These are phyloP conservation scores for Eulimnadia texana DNA, from an alignment of 1,140 invertebrate species.

Conservation along the genomic window DNA sequence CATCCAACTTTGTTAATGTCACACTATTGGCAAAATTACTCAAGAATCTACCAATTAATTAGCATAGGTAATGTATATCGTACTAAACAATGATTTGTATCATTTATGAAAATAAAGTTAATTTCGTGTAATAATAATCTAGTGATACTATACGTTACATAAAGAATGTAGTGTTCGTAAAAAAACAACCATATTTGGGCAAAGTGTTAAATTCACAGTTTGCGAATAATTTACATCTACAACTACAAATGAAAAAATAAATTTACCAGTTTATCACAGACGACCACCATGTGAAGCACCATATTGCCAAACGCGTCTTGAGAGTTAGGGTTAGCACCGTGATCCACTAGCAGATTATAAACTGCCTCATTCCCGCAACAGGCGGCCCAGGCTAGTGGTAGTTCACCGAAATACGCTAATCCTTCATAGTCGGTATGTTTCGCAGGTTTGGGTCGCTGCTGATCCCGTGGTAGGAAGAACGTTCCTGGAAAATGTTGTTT, in stretches of 20 bases:
- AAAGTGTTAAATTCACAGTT: too few species aligned
- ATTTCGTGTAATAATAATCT: too few species aligned
- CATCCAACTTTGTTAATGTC: too few species aligned
- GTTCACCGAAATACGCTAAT: constrained; percentile 87
- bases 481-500: constrained; percentile 38
- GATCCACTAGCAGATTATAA: constrained; percentile 88
- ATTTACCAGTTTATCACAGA: constrained; percentile 83
- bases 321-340: constrained; percentile 77
- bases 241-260: constrained; percentile 2
- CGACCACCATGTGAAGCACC: constrained; percentile 96
- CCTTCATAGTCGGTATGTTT: constrained; percentile 87
- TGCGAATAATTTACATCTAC: neutral
- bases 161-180: too few species aligned
- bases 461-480: constrained; percentile 82
- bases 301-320: constrained; percentile 90
- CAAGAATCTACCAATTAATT: too few species aligned
- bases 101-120: too few species aligned
- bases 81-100: too few species aligned
- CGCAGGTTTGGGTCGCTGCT: constrained; percentile 54
- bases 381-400: constrained; percentile 89
- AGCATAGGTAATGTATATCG: too few species aligned
- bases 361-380: constrained; percentile 92
- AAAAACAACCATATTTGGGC: neutral
- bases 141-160: too few species aligned
- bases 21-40: too few species aligned